phyloP scores from a whole-genome alignment of 2,113 vertebrate genomes.

The Silurus asotus region DNA sequence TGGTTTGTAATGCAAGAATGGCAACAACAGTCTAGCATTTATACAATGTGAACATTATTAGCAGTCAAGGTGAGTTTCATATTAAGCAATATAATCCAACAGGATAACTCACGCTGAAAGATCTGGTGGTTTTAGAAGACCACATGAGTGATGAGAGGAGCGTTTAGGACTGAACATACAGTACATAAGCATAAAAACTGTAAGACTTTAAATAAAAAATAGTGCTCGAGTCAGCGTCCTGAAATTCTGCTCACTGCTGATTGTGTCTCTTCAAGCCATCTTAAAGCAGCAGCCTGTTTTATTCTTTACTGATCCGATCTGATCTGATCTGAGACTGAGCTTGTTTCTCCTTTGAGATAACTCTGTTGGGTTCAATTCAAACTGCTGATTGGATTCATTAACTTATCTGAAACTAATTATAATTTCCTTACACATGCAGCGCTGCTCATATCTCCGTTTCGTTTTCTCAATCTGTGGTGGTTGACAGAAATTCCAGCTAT shows the following conservation, averaged over 20 bases:
- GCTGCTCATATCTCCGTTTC: neutral
- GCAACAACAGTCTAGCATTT: neutral
- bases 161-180: neutral
- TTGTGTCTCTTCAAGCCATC: neutral
- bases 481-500: neutral
- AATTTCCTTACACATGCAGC: neutral
- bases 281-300: too few relatives aligned
- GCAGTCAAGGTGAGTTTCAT: neutral
- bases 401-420: neutral
- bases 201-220: neutral
- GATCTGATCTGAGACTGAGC: neutral
- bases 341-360: neutral
- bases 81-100: neutral
- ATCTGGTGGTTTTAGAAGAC: neutral
- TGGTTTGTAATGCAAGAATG: neutral
- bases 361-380: neutral
- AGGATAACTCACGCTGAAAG: neutral
- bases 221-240: neutral
- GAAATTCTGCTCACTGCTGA: neutral
- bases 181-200: neutral
- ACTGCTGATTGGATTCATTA: neutral
- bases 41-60: neutral
- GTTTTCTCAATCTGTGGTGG: neutral
- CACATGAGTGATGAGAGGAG: neutral
- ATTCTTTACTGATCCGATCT: neutral